Base-by-base conservation (phyloP, 2,888 invertebrate genomes). In the Cheilosia grossa region DNA sequence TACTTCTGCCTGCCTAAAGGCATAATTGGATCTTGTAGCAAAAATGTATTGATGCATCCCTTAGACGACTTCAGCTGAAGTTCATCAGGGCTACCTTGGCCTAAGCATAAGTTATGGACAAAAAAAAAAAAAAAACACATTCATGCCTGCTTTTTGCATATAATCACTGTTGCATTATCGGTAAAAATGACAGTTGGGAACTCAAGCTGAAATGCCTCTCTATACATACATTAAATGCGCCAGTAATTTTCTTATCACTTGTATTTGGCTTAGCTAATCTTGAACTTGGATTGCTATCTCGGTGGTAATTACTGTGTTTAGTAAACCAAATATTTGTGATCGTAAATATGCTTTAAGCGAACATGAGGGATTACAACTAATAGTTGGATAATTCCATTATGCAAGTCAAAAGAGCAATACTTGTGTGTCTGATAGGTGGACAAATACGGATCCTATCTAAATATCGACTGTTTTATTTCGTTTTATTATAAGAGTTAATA, bases 111-210 rank as follows among this genome's bases (percentile, higher is more conserved):
- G 13, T 37, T 37, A 37, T 10, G 4, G 4, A 37, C 13, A 13
- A 13, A 2, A 37, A 0, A 13, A 37, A 37, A 1, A 37, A 37
- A 37, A 13, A 4, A 37, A 4, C 37, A 33, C 3, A 10, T 9
- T 9, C 33, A 33, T 33, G 10, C 10, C 10, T 10, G 3, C 10
- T 2, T 27, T 33, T 10, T 33, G 15, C 47, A 69, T 69, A 54
- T 69, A 56, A 69, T 69, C 56, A 44, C 44, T 33, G n/a, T 5
- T 69, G 44, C 56, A 69, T n/a, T 69, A 44, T 33, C 33, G 69
- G 44, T 17, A n/a, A 6, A 69, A 69, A 69, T 56, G 69, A 56
- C 56, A 56, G 19, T 47, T 21, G 19, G 44, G 9, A 17, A 17
- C 37, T 47, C 7, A 9, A 17, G 5, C 17, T 47, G 6, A 47